A percentile compares a stretch with the other conserved stretches of the same genome.
Evolutionary conservation across 2,113 vertebrate species (phyloP).

Genomic region (Zapus hudsonius): DNA sequence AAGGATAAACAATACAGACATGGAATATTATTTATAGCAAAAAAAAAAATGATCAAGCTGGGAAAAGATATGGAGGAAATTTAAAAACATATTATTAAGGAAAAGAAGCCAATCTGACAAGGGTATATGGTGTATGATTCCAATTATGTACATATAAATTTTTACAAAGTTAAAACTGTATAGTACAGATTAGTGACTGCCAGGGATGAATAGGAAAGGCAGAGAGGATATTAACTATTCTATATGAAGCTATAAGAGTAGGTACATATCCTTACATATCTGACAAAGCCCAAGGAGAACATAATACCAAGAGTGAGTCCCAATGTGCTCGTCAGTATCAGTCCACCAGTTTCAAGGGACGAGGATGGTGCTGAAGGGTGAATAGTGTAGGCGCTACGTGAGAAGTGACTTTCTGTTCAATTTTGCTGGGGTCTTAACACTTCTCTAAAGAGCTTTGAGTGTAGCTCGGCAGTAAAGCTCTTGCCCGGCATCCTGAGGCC

Average conservation of each 20-base stretch:
- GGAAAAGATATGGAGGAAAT: background rate
- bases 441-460: background rate
- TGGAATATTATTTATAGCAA: background rate
- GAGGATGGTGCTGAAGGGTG: background rate
- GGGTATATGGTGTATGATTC: background rate
- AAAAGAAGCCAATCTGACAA: background rate
- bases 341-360: background rate
- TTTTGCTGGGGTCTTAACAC: constrained; percentile 18
- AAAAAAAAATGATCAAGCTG: background rate
- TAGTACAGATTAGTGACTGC: background rate
- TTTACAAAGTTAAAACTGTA: background rate
- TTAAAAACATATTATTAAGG: background rate
- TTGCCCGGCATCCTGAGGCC: background rate
- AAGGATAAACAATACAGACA: background rate
- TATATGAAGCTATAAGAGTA: background rate
- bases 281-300: background rate
- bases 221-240: background rate
- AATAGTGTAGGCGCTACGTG: background rate
- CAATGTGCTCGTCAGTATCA: background rate
- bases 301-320: background rate
- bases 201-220: background rate
- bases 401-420: background rate
- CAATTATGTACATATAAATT: background rate
- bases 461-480: background rate
- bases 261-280: background rate